Conservation (phyloP, 2,113 vertebrate genomes). For the Thalassoma bifasciatum region DNA sequence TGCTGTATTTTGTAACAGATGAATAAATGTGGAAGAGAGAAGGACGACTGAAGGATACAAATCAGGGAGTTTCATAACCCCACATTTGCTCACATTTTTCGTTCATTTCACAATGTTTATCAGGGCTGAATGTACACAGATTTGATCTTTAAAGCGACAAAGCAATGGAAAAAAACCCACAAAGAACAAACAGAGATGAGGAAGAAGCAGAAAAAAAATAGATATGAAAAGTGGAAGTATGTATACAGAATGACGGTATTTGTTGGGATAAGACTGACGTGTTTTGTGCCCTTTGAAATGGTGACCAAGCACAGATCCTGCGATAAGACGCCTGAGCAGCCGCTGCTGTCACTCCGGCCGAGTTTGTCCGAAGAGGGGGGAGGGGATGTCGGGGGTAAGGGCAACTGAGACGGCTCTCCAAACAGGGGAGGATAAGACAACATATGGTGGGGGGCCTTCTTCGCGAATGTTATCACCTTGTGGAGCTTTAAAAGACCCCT, state of each 20-base stretch:
- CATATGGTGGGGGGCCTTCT: slow-evolving; percentile 60
- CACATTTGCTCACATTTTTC: neutral
- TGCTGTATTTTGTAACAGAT: neutral
- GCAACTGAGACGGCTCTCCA: slow-evolving; percentile 58
- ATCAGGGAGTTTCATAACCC: slow-evolving; percentile 8
- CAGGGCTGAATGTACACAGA: neutral
- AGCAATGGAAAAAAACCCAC: slow-evolving; percentile 44
- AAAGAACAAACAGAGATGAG: slow-evolving; percentile 33
- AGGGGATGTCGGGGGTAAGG: slow-evolving; percentile 1
- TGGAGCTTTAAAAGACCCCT: slow-evolving; percentile 32
- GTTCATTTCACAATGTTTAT: slow-evolving; percentile 23
- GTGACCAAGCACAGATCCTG: slow-evolving; percentile 39
- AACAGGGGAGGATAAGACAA: slow-evolving; percentile 60
- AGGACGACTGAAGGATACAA: slow-evolving; percentile 32
- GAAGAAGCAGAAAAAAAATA: neutral
- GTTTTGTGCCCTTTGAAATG: slow-evolving; percentile 44
- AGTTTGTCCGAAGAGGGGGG: slow-evolving; percentile 5
- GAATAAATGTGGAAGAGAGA: slow-evolving; percentile 15
- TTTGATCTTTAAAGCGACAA: slow-evolving; percentile 60
- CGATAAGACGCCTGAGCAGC: slow-evolving; percentile 66
- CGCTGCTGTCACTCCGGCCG: slow-evolving; percentile 72
- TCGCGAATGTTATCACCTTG: slow-evolving; percentile 32
- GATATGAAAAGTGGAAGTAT: neutral
- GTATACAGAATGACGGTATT: neutral
- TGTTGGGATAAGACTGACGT: slow-evolving; percentile 1